Base-by-base conservation (phyloP, 2,888 invertebrate species). In the Diabrotica balteata region DNA sequence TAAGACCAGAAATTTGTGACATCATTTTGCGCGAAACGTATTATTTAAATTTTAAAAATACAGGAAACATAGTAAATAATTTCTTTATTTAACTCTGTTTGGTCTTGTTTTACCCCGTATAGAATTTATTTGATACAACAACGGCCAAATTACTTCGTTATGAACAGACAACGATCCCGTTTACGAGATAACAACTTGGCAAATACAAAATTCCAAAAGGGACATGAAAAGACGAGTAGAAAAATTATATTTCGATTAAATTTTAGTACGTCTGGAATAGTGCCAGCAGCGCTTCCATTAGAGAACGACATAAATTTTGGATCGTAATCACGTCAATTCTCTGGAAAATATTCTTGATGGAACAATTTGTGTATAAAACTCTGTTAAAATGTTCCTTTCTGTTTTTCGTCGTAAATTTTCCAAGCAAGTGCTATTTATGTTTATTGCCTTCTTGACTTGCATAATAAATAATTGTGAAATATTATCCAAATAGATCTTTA, bases 231-330 rank as follows among this genome's bases (percentile, higher is more conserved):
- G 54, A 54, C 54, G 55, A 55, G n/a, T 11, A 44, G 45, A 55
- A 55, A 54, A 54, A 54, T 54, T 54, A 55, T 55, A 55, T 55
- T 55, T 55, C 44, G 44, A 55, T 55, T 55, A 55, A 55, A 55
- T 44, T 55, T 55, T 45, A 55, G 55, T 55, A 44, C 17, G 55
- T 55, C 55, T 55, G 55, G 55, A 55, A 43, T 44, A 44, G 11
- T n/a, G 45, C 55, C 55, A 55, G 44, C n/a, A 45, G 55, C 55
- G 44, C 11, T 55, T 55, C 44, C 55, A 55, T 55, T 55, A 44
- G 55, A 43, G 17, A 44, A 55, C 43, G 45, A 55, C 55, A 11
- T 55, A 44, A 55, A 55, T 55, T 55, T 55, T 54, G 43, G 54
- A 54, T 54, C 42, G 54, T 43, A 54, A 54, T 54, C 42, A 54